A percentile compares a stretch with the other conserved stretches of the same genome.
Evolutionary conservation across 2,113 vertebrate species (phyloP).

Genomic region (Chloropsis cyanopogon): DNA sequence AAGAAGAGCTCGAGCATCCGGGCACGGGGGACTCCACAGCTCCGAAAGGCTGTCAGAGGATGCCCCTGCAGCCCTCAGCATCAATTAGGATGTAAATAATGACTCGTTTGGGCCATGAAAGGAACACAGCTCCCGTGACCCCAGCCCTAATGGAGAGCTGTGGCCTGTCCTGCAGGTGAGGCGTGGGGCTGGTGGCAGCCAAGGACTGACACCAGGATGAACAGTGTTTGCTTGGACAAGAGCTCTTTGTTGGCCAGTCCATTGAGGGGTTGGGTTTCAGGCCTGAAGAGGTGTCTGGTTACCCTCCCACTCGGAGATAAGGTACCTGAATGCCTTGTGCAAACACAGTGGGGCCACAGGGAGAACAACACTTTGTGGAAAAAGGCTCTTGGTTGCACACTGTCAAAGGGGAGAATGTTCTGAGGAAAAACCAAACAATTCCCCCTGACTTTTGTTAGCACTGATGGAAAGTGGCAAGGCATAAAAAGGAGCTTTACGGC

Average conservation of each 20-base stretch:
- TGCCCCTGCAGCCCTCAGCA: neutral
- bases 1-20: neutral
- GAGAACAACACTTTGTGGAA: neutral
- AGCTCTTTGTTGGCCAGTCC: slow-evolving; percentile 12
- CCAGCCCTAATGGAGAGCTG: neutral
- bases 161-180: neutral
- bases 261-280: neutral
- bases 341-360: neutral
- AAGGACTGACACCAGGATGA: neutral
- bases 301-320: neutral
- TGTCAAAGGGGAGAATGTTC: slow-evolving; percentile 34
- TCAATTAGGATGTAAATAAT: neutral
- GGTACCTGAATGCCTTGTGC: slow-evolving; percentile 24
- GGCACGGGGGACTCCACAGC: neutral
- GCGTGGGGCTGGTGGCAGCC: neutral
- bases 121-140: neutral
- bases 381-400: neutral
- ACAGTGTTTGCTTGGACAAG: slow-evolving; percentile 20
- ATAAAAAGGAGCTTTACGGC: slow-evolving; percentile 67
- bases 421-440: slow-evolving; percentile 6
- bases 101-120: neutral
- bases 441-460: slow-evolving; percentile 56
- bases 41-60: neutral
- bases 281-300: neutral
- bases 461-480: slow-evolving; percentile 64